Conservation (phyloP, 2,113 vertebrate genomes). For the Bubo bubo region DNA sequence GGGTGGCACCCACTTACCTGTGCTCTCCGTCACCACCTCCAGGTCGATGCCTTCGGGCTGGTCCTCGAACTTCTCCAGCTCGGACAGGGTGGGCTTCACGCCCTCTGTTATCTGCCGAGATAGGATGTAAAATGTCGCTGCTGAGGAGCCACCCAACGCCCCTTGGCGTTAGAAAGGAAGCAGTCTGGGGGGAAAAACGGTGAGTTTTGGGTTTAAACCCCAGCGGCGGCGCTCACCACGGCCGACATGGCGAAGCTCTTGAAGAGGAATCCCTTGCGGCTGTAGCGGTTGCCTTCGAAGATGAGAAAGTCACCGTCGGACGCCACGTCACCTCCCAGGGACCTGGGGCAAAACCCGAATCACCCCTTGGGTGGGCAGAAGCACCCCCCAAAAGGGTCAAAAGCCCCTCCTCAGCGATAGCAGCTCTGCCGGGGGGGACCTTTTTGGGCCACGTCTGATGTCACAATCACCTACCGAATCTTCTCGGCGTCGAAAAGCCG, state of each 20-base stretch:
- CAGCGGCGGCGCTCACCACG: constrained; percentile 80
- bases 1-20: constrained; percentile 64
- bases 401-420: fast-evolving
- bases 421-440: fast-evolving
- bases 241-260: constrained; percentile 98
- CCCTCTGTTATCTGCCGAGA: constrained; percentile 89
- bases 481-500: constrained; percentile 93
- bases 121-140: too few relatives aligned
- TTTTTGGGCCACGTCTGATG: fast-evolving
- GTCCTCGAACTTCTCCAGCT: constrained; percentile 96
- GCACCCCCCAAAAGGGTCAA: neutral
- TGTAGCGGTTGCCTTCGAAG: constrained; percentile 96
- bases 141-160: neutral
- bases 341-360: constrained; percentile 67
- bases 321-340: constrained; percentile 90
- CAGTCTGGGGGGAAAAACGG: fast-evolving
- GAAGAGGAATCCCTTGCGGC: constrained; percentile 95
- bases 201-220: fast-evolving
- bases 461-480: constrained; percentile 79
- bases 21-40: constrained; percentile 93
- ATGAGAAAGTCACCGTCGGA: constrained; percentile 96
- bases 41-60: constrained; percentile 95
- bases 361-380: neutral
- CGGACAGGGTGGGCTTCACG: constrained; percentile 92
- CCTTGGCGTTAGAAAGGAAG: fast-evolving